These are phyloP conservation scores for Oreochromis mossambicus DNA, from an alignment of 2,797 vertebrate species.

Conservation along the genomic window DNA sequence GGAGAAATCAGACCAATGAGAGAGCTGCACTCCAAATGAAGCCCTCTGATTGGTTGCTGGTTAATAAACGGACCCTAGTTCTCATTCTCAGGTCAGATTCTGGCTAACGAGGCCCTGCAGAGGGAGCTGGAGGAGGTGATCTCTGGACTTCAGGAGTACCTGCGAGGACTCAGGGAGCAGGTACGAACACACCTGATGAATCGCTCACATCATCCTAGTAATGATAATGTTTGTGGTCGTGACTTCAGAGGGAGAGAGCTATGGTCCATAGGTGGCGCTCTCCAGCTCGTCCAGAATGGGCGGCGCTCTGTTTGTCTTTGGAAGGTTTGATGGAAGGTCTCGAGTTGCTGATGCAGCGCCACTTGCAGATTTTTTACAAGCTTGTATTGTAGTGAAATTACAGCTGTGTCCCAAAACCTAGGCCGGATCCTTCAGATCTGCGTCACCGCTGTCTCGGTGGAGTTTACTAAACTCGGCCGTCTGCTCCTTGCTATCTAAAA, in stretches of 20 bases:
- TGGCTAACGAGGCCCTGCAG: slow-evolving; percentile 87
- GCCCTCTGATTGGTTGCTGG: neutral
- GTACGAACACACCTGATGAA: neutral
- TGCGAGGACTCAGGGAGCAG: slow-evolving; percentile 78
- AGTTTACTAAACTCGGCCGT: no score
- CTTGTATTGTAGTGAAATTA: neutral
- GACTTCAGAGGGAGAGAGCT: neutral
- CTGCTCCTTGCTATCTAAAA: no score
- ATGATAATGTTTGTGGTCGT: neutral
- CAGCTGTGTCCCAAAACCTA: neutral
- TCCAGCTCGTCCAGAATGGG: neutral
- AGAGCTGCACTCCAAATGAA: neutral
- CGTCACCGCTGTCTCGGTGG: neutral
- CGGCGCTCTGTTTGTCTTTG: neutral
- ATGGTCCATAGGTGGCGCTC: neutral
- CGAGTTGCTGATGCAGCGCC: neutral
- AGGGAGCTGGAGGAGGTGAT: slow-evolving; percentile 86
- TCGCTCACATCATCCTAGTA: neutral
- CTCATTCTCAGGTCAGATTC: slow-evolving; percentile 83
- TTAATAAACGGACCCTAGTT: neutral
- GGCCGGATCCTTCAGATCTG: no score
- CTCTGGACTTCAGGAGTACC: slow-evolving; percentile 85
- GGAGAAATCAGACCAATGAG: slow-evolving; percentile 2
- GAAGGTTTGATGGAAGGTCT: neutral
- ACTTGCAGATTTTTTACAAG: neutral